Percentiles rank a stretch among this genome's conserved stretches.
These are phyloP conservation scores for Parthenolecanium corni DNA, from an alignment of 2,888 invertebrate genomes.

Conservation along the genomic window DNA sequence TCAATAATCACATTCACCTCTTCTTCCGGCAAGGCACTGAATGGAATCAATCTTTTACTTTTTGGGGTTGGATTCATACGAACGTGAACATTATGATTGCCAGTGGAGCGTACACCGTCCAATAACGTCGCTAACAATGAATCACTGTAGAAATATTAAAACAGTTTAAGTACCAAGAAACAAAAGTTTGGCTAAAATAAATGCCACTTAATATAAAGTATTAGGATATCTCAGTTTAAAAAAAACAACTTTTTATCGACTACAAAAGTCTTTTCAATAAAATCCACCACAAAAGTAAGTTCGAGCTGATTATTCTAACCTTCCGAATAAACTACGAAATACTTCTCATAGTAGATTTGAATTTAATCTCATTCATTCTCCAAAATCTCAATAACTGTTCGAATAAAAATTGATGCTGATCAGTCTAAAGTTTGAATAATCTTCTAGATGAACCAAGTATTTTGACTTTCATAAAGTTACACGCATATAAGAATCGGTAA, in stretches of 20 bases:
- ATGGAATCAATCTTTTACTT: constrained; percentile 78
- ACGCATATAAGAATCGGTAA: no score
- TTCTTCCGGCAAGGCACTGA: constrained; percentile 84
- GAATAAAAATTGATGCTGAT: no score
- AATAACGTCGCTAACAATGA: constrained; percentile 86
- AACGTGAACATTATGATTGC: constrained; percentile 92
- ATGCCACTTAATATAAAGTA: constrained; percentile 13
- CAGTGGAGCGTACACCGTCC: constrained; percentile 92
- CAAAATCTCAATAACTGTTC: no score
- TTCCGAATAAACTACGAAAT: no score
- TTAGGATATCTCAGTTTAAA: no score
- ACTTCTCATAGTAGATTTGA: no score
- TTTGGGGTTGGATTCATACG: constrained; percentile 72
- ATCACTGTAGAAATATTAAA: constrained; percentile 65
- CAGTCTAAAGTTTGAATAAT: no score
- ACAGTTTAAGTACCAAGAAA: constrained; percentile 6
- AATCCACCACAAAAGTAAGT: no score
- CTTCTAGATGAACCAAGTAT: no score
- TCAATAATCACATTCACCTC: constrained; percentile 46
- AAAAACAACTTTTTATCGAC: neutral
- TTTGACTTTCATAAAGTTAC: no score
- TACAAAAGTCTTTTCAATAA: constrained; percentile 6
- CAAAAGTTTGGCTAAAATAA: neutral
- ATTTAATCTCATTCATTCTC: no score
- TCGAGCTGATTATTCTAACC: no score